Percentiles rank a stretch among this genome's conserved stretches.
Evolutionary conservation across 2,113 vertebrate species (phyloP).

Genomic region (Alexandromys fortis): DNA sequence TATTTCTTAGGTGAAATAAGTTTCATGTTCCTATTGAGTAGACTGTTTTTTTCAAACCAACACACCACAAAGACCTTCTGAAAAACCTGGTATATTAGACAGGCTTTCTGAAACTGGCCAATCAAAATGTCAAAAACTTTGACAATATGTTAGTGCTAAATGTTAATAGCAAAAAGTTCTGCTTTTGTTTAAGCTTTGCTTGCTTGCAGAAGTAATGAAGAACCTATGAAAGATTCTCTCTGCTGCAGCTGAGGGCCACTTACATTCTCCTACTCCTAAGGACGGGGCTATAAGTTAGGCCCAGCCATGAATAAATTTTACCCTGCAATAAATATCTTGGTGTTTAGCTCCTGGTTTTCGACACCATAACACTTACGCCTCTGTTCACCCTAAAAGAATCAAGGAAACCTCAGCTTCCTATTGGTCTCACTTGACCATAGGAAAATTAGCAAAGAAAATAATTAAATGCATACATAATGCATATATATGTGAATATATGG

Average conservation of each 20-base stretch:
- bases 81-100: not conserved
- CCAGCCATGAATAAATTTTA: not conserved
- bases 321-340: not conserved
- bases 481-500: not conserved
- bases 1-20: not conserved
- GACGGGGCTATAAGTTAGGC: not conserved
- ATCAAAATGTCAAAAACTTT: not conserved
- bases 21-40: not conserved
- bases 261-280: not conserved
- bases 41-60: not conserved
- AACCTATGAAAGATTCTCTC: not conserved
- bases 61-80: not conserved
- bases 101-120: not conserved
- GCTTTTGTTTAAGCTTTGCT: not conserved
- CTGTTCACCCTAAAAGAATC: not conserved
- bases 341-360: not conserved
- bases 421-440: not conserved
- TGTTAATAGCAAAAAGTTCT: not conserved
- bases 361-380: not conserved
- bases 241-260: not conserved
- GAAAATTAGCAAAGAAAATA: not conserved
- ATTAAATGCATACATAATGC: not conserved
- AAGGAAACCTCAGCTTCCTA: not conserved
- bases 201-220: not conserved
- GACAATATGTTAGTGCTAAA: not conserved